Conservation (phyloP, 2,797 vertebrate genomes). For the Agapornis canus region DNA sequence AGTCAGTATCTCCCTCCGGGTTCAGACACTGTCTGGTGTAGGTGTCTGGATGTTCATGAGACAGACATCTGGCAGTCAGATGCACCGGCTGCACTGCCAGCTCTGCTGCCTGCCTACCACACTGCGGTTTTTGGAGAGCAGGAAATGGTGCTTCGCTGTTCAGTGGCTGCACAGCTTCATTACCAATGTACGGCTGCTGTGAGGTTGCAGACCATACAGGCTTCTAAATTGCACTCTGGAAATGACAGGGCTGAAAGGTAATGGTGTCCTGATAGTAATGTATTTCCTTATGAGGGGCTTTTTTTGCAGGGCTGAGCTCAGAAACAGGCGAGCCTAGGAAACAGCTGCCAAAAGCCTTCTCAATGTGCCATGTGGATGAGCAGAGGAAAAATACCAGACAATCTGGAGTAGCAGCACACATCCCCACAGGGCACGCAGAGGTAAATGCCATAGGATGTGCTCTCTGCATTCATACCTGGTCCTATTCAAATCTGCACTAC, state of each 20-base stretch:
- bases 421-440: neutral
- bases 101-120: neutral
- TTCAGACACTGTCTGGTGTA: neutral
- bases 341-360: neutral
- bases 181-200: neutral
- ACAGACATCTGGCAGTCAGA: neutral
- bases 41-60: neutral
- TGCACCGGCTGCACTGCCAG: neutral
- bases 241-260: neutral
- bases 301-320: neutral
- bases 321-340: neutral
- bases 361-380: neutral
- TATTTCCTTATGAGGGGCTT: neutral
- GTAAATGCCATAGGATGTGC: neutral
- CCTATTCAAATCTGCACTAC: neutral
- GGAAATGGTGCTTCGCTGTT: neutral
- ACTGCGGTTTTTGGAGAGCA: neutral
- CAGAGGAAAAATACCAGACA: slow-evolving; percentile 1
- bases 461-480: neutral
- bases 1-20: neutral
- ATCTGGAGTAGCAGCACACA: neutral
- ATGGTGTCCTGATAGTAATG: neutral
- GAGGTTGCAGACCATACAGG: neutral
- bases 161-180: neutral
- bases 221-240: neutral